Evolutionary conservation across 2,888 invertebrate species (phyloP).

Genomic region (Pachymerium ferrugineum): DNA sequence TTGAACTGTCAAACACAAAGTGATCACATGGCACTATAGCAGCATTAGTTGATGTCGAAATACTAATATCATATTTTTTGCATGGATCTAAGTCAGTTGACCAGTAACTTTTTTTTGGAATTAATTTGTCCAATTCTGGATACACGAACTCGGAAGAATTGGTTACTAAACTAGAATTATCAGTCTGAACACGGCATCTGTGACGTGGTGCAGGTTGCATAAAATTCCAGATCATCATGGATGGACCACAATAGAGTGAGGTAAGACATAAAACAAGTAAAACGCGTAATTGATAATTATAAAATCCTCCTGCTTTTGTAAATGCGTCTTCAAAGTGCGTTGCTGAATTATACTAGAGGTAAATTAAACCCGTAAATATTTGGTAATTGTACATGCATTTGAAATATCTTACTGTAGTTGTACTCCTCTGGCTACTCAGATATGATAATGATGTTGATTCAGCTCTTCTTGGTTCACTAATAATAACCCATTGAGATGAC

Average conservation of each 20-base stretch:
- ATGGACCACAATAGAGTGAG: slow-evolving; percentile 29
- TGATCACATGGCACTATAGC: not conserved
- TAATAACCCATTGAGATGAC: slow-evolving; percentile 31
- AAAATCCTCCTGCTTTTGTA: slow-evolving; percentile 32
- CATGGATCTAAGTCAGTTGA: not conserved
- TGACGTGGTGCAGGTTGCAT: not conserved
- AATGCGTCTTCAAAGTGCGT: slow-evolving; percentile 30
- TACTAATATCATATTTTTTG: not conserved
- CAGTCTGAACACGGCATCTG: not conserved
- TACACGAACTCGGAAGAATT: not conserved
- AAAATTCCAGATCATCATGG: slow-evolving; percentile 29
- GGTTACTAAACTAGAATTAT: not conserved
- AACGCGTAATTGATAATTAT: slow-evolving; percentile 30
- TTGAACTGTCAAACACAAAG: not conserved
- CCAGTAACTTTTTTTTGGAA: not conserved
- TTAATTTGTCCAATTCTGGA: not conserved
- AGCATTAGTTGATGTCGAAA: not conserved
- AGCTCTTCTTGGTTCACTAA: slow-evolving; percentile 17
- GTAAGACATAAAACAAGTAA: slow-evolving; percentile 20
- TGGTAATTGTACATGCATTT: not conserved
- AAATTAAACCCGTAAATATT: not conserved
- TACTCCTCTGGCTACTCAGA: slow-evolving; percentile 27
- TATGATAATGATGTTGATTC: slow-evolving; percentile 28
- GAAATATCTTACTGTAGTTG: not conserved
- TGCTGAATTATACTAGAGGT: slow-evolving; percentile 23